phyloP scores from a whole-genome alignment of 2,888 invertebrate genomes.

The Diarsia rubi region DNA sequence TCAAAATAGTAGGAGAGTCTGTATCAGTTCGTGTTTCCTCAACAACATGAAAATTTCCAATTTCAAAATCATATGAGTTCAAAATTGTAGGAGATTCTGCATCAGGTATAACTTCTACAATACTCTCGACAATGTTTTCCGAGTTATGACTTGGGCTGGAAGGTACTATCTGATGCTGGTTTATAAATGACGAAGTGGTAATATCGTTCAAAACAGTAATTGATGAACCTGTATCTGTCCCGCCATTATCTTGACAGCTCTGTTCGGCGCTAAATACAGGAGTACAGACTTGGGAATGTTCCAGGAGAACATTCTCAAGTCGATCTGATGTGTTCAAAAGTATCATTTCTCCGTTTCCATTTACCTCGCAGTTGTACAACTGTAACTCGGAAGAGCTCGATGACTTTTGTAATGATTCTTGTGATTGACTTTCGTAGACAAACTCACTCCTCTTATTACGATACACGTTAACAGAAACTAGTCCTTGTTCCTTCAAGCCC shows the following conservation, averaged over 20 bases:
- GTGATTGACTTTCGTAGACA: slow-evolving; percentile 22
- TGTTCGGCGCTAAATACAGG: slow-evolving; percentile 5
- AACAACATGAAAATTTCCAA: slow-evolving; percentile 4
- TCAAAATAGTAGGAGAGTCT: slow-evolving; percentile 18
- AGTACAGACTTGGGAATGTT: too few relatives aligned
- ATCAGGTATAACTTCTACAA: slow-evolving; percentile 15
- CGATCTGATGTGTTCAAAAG: slow-evolving; percentile 13
- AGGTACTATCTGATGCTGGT: slow-evolving; percentile 16
- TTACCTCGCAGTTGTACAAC: slow-evolving; percentile 17
- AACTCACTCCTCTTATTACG: slow-evolving; percentile 23
- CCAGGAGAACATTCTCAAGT: slow-evolving; percentile 18
- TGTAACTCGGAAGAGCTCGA: slow-evolving; percentile 18
- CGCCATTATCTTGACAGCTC: slow-evolving; percentile 8
- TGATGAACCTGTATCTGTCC: slow-evolving; percentile 12
- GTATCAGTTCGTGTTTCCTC: slow-evolving; percentile 1
- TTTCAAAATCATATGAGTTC: slow-evolving; percentile 3
- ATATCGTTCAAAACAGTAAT: background rate
- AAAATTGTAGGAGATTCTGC: slow-evolving; percentile 23
- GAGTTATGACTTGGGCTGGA: slow-evolving; percentile 13
- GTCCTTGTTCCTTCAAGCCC: slow-evolving; percentile 18
- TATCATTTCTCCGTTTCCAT: slow-evolving; percentile 16
- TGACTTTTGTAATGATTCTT: slow-evolving; percentile 16
- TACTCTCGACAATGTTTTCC: slow-evolving; percentile 22
- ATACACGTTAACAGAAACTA: slow-evolving; percentile 10
- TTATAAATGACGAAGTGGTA: slow-evolving; percentile 18